Evolutionary conservation across 1,140 invertebrate species (phyloP), one percentile per base, ranked within the genome.

Genomic region (Trachelipus rathkii): DNA sequence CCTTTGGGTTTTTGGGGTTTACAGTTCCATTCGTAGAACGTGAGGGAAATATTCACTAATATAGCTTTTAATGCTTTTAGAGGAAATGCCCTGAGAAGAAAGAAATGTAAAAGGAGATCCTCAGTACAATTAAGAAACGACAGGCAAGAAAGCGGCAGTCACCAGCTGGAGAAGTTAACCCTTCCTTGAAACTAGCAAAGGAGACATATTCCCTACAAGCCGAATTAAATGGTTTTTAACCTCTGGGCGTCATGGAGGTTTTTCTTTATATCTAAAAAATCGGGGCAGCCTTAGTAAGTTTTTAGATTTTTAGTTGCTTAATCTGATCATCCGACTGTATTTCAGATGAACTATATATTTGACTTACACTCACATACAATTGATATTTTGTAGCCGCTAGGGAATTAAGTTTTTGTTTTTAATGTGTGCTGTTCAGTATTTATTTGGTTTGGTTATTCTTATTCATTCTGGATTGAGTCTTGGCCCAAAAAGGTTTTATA

Each of bases 251-350:
- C 90, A 92, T 83, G 88, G 89, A 70, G 90, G 89, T 8, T n/a
- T n/a, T n/a, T 91, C 89, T 81, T 90, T 92, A 83, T 92, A 91
- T 83, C 86, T 92, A 5, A 92, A 92, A 86, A 85, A n/a, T 91
- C 78, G 91, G 91, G 79, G 90, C 90, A 73, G 89, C 90, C n/a
- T n/a, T 78, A 89, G 90, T 91, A 85, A 85, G 82, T 33, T 33
- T 33, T 33, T 33, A 33, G 33, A 33, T 1, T 33, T 33, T n/a
- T 3, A 33, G 33, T 33, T 3, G 33, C 33, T 33, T 33, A 33
- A 33, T 33, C 33, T 33, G 6, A 33, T 33, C n/a, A n/a, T n/a
- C n/a, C n/a, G n/a, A n/a, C n/a, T n/a, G n/a, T n/a, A n/a, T n/a
- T n/a, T n/a, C n/a, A n/a, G n/a, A n/a, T n/a, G n/a, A n/a, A n/a